Conservation (phyloP, 2,113 vertebrate genomes). For the Theristicus caerulescens region DNA sequence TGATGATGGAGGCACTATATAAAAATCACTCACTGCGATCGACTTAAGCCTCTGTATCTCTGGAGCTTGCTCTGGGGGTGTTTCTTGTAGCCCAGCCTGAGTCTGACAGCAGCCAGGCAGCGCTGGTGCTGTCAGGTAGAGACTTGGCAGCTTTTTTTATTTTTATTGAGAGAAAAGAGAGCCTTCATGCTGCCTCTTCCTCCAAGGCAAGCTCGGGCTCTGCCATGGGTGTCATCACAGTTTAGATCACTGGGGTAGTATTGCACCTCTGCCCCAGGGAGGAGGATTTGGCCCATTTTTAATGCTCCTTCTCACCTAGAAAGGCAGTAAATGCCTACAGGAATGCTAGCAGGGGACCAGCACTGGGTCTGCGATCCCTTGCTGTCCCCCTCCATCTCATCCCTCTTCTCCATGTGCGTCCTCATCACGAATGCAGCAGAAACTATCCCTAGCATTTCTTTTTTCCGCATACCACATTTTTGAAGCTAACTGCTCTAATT, state of each 20-base stretch:
- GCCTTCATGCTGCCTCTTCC: background rate
- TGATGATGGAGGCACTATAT: background rate
- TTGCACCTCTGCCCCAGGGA: background rate
- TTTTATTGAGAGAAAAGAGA: background rate
- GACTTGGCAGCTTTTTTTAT: background rate
- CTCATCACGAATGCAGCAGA: background rate
- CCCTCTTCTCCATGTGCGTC: rapidly evolving
- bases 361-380: background rate
- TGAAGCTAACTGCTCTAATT: background rate
- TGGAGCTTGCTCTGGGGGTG: background rate
- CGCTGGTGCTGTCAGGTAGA: background rate
- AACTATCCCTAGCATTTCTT: background rate
- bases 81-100: background rate
- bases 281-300: background rate
- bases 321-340: background rate
- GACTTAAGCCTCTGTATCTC: background rate
- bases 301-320: background rate
- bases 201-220: background rate
- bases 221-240: background rate
- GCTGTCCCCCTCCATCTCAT: background rate
- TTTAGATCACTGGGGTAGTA: background rate
- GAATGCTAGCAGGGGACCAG: background rate
- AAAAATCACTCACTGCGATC: background rate
- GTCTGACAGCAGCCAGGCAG: background rate
- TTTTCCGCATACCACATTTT: background rate